Evolutionary conservation across 2,888 invertebrate genomes (phyloP), one percentile per base, ranked within the genome.

Genomic region (Drosophila rubida): DNA sequence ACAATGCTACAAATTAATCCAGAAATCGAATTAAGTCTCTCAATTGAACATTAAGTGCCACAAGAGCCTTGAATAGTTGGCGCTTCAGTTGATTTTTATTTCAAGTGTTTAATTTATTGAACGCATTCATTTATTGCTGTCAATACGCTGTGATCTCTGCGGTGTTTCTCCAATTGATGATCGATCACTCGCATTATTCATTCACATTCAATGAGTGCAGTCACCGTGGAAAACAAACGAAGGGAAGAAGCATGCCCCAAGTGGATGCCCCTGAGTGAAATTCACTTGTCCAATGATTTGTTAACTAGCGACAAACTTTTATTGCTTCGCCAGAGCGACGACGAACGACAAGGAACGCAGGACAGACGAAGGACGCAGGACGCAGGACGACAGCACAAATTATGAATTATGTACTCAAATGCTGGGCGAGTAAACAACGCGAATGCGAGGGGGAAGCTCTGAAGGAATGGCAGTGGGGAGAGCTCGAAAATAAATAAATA

Each of bases 301-400:
- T 86, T 83, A 86, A 86, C 87, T 81, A 86, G 71, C 62, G 63
- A 77, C 68, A 80, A 84, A 82, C 75, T 87, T 81, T 83, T 87
- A 83, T 87, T 86, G 81, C 78, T 53, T 72, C 65, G 69, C 37
- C 53, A 41, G 35, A 16, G 16, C 11, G 42, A 42, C 39, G 39
- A 51, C 19, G 19, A 19, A 19, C 19, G 19, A 19, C 1, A 4
- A n/a, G 5, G 32, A 3, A n/a, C 32, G 32, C 11, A 32, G 32
- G 32, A 32, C 11, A n/a, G 32, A 32, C 11, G 11, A 32, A 32
- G 30, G n/a, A 32, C 23, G 4, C 4, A 23, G 23, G 23, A 23
- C 23, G 23, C 5, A 45, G 35, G 37, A 63, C 32, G 46, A 55
- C 46, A 41, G 46, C 51, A 65, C 69, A 81, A 87, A 83, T 87